Evolutionary conservation across 1,140 invertebrate genomes (phyloP).

Genomic region (Stenopsyche tienmushanensis): DNA sequence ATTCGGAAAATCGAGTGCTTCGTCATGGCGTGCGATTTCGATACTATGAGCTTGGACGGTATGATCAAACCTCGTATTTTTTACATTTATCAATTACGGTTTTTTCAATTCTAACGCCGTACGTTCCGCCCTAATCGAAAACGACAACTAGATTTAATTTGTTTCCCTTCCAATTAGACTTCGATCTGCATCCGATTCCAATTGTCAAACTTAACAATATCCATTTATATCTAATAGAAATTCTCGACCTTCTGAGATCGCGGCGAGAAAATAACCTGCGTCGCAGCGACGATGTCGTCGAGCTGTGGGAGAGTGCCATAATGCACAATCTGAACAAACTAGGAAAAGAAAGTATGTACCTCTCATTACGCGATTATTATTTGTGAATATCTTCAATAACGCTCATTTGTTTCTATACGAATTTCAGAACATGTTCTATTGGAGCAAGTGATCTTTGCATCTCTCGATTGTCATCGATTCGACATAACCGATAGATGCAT

Average conservation of each 20-base stretch:
- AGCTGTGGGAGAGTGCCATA: slow-evolving; percentile 82
- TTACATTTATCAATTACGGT: no score
- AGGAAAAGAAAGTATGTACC: slow-evolving; percentile 84
- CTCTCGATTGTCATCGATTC: slow-evolving; percentile 82
- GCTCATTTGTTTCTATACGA: no score
- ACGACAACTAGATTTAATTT: no score
- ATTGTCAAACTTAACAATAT: no score
- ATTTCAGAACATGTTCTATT: slow-evolving; percentile 73
- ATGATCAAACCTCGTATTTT: no score
- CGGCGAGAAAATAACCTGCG: slow-evolving; percentile 93
- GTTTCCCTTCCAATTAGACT: no score
- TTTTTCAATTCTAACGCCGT: no score
- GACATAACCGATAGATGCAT: slow-evolving; percentile 81
- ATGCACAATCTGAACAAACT: slow-evolving; percentile 73
- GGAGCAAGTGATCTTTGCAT: slow-evolving; percentile 81
- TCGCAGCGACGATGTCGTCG: slow-evolving; percentile 83
- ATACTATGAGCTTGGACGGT: slow-evolving; percentile 57
- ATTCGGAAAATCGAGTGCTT: no score
- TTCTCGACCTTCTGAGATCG: slow-evolving; percentile 75
- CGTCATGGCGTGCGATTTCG: slow-evolving; percentile 54
- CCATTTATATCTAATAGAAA: no score
- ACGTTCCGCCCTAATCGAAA: no score
- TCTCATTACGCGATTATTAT: not conserved
- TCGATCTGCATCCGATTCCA: no score
- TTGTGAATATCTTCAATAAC: slow-evolving; percentile 19